Percentiles rank a stretch among this genome's conserved stretches.
Conservation (phyloP, 2,888 invertebrate species). For the Keiferia lycopersicella region DNA sequence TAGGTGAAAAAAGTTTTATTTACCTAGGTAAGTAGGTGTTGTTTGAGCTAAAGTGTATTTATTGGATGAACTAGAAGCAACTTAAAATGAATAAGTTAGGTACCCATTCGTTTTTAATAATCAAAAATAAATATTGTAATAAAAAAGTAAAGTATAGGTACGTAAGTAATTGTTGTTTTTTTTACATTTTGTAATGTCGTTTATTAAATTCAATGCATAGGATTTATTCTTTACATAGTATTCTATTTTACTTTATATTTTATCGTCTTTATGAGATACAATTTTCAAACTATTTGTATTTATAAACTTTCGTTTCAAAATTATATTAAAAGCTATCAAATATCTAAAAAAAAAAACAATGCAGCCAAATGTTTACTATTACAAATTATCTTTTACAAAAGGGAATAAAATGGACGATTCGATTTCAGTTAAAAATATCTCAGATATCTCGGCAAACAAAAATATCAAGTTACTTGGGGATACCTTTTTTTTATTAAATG, state of each 20-base stretch:
- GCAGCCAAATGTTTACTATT: constrained; percentile 72
- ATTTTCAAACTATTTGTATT: too few relatives aligned
- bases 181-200: too few relatives aligned
- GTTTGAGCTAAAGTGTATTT: neutral
- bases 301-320: neutral
- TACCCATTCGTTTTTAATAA: too few relatives aligned
- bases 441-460: constrained; percentile 53
- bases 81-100: too few relatives aligned
- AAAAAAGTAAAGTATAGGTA: too few relatives aligned
- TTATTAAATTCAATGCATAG: too few relatives aligned
- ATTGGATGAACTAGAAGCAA: neutral
- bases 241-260: too few relatives aligned
- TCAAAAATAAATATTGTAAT: too few relatives aligned
- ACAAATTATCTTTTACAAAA: constrained; percentile 70
- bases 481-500: constrained; percentile 24
- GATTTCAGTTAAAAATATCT: constrained; percentile 51
- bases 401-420: constrained; percentile 51
- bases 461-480: constrained; percentile 67
- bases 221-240: too few relatives aligned
- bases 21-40: neutral
- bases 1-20: neutral
- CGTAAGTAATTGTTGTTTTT: too few relatives aligned
- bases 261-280: too few relatives aligned
- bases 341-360: constrained; percentile 54
- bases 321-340: neutral